phyloP scores from a whole-genome alignment of 2,113 vertebrate species.

The Paraplagusia blochii region DNA sequence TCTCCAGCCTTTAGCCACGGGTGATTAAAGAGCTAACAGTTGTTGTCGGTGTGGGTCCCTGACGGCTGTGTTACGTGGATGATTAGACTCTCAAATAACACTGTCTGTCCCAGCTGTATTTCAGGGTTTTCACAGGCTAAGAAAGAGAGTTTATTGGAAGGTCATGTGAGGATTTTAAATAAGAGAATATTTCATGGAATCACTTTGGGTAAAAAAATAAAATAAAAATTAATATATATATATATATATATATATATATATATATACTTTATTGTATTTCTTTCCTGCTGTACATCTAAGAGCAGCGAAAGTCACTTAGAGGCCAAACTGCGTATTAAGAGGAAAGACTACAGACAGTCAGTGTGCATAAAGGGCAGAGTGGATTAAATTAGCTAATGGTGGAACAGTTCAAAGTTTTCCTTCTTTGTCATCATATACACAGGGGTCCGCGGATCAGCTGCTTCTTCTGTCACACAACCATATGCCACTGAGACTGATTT shows the following conservation, averaged over 20 bases:
- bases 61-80: conserved; percentile 40
- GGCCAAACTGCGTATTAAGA: conserved; percentile 56
- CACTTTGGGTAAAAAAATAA: conserved; percentile 10
- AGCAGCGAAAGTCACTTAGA: conserved; percentile 25
- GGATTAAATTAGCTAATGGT: conserved; percentile 44
- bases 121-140: conserved; percentile 24
- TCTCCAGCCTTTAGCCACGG: conserved; percentile 30
- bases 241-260: no score
- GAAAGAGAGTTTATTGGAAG: conserved; percentile 21
- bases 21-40: conserved; percentile 57
- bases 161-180: conserved; percentile 39
- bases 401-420: conserved; percentile 13
- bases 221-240: no score
- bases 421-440: conserved; percentile 41
- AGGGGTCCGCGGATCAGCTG: neutral
- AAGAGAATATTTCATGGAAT: conserved; percentile 2
- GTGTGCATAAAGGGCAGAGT: conserved; percentile 41
- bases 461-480: conserved; percentile 16
- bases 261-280: conserved; percentile 35
- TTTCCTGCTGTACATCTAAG: conserved; percentile 1
- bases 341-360: conserved; percentile 19
- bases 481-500: conserved; percentile 11
- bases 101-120: conserved; percentile 33
- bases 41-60: conserved; percentile 42
- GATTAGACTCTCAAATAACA: conserved; percentile 36